Base-by-base conservation (phyloP, 1,140 invertebrate species). In the Holotrichia oblita region DNA sequence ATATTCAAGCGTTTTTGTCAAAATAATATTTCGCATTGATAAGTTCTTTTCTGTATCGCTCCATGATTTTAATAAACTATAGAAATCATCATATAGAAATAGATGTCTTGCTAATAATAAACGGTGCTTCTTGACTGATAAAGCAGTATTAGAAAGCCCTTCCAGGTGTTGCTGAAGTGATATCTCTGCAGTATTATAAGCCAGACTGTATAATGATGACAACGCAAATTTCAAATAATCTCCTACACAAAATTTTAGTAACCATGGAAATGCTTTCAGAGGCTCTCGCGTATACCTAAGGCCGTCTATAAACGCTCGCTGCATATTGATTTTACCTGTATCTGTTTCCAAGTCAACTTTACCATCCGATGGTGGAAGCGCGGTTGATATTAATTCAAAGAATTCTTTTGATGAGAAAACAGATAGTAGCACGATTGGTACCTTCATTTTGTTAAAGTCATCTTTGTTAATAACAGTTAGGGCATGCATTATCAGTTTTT, bases 211-310 rank as follows among this genome's bases (percentile, higher is more conserved):
- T 44, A 74, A 41, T 1, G 73, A 44, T 6, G 73, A 34, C 8
- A 74, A 17, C 17, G 73, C 73, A 44, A 41, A 74, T 74, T 74
- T 74, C 20, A 74, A 74, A 41, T 74, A 74, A 44, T 74, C 73
- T 3, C 73, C 73, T 12, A 41, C 40, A 6, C 73, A 74, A 22
- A 74, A 74, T 41, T 74, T 74, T 9, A 74, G 27, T 7, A 74
- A 12, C 17, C 6, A 24, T 34, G 34, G 14, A 41, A 74, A 74
- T n/a, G 73, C 3, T 41, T 17, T 20, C 17, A 34, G 12, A 10
- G 73, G n/a, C 41, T 74, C 9, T 20, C 41, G n/a, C n/a, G 12
- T 17, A 14, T 42, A 24, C n/a, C 17, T 44, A 20, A 74, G 40
- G 17, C 41, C 40, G 9, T 74, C 40, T 34, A 74, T 34, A 74